Percentiles rank a stretch among this genome's conserved stretches.
These are phyloP conservation scores for Falco biarmicus DNA, from an alignment of 2,797 vertebrate species.

Conservation along the genomic window DNA sequence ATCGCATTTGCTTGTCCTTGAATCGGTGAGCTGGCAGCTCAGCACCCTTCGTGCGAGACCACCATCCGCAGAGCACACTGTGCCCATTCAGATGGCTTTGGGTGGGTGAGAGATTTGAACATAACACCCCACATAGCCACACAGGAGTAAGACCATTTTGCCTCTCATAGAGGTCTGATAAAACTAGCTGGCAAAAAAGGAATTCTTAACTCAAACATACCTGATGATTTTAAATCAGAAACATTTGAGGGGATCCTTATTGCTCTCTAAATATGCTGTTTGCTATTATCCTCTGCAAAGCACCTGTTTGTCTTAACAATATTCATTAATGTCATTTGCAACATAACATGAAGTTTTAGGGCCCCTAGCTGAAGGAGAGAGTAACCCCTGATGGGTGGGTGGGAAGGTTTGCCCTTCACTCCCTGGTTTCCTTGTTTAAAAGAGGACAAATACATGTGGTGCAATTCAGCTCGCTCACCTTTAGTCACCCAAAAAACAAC, in stretches of 20 bases:
- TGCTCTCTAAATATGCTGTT: not conserved
- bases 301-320: not conserved
- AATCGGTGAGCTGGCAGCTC: not conserved
- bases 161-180: not conserved
- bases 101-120: not conserved
- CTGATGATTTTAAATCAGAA: not conserved
- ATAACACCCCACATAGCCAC: not conserved
- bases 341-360: not conserved
- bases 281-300: not conserved
- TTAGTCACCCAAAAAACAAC: fast-evolving
- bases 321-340: not conserved
- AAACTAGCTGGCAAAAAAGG: not conserved
- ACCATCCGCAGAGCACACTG: fast-evolving
- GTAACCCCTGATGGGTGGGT: not conserved
- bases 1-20: not conserved
- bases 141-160: not conserved
- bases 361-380: not conserved
- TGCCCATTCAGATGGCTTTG: not conserved
- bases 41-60: fast-evolving
- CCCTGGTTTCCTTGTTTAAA: not conserved
- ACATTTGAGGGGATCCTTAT: not conserved
- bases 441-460: not conserved
- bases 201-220: not conserved
- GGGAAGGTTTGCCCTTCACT: not conserved
- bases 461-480: not conserved